Conservation (phyloP, 1,140 invertebrate genomes). For the Drosophila pachea region DNA sequence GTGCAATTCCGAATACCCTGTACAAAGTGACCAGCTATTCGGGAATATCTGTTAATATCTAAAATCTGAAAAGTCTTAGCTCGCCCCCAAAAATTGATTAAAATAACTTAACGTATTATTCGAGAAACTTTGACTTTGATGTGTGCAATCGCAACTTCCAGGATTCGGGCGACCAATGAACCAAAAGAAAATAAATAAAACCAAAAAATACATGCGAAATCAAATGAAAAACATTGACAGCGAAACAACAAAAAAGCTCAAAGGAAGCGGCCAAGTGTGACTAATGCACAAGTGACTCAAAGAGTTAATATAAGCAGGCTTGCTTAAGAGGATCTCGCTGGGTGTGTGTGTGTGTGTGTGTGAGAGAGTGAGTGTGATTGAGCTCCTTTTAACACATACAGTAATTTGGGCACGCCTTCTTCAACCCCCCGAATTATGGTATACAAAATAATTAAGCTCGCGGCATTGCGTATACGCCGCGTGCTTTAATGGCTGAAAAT, state of each 20-base stretch:
- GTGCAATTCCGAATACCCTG: background rate
- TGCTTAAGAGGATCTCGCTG: background rate
- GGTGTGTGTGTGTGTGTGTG: background rate
- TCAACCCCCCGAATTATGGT: constrained; percentile 19
- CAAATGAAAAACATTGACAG: constrained; percentile 6
- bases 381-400: constrained; percentile 2
- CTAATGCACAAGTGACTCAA: constrained; percentile 54
- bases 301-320: constrained; percentile 45
- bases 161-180: constrained; percentile 54
- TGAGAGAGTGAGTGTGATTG: constrained; percentile 10
- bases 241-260: constrained; percentile 17
- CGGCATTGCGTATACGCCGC: constrained; percentile 32
- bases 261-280: constrained; percentile 52
- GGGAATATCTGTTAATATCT: background rate
- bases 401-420: constrained; percentile 17
- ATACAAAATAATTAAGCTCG: constrained; percentile 38
- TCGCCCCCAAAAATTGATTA: constrained; percentile 11
- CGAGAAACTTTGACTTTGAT: constrained; percentile 43
- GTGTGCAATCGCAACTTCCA: constrained; percentile 30
- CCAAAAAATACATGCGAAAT: constrained; percentile 10
- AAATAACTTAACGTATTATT: constrained; percentile 25
- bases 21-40: background rate
- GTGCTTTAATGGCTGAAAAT: constrained; percentile 66
- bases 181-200: constrained; percentile 5
- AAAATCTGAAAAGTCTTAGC: constrained; percentile 49